Evolutionary conservation across 2,113 vertebrate genomes (phyloP), one percentile per base, ranked within the genome.

Genomic region (Gasterosteus aculeatus): DNA sequence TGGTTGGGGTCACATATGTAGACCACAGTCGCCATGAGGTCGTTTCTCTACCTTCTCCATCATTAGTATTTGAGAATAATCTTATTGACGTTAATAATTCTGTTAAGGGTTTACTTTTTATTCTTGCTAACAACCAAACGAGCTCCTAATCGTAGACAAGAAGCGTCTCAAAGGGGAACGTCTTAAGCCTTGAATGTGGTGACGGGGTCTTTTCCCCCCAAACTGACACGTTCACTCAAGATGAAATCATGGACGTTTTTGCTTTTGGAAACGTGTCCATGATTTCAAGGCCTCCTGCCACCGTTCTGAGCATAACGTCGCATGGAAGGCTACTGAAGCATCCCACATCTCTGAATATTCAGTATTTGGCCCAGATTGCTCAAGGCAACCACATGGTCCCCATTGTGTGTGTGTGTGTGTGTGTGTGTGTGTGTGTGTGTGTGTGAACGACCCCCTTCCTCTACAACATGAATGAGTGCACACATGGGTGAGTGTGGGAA

Each of bases 371-470:
- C n/a, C 41, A 22, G 54, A 63, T n/a, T 41, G 35, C 60, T 74
- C 22, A 10, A 42, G 60, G 60, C 60, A 57, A 16, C 42, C 44
- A 51, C 11, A 14, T 38, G 64, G 22, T 26, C 22, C 1, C 22
- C 22, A 26, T 26, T 26, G 22, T 26, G 22, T 26, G 22, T 26
- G 22, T 64, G 11, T 65, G 4, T 64, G 62, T 47, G 22, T 44
- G 26, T 31, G 29, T n/a, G n/a, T 26, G 22, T 26, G 22, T 26
- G 22, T 26, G 22, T 64, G 11, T 65, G 4, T 64, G 62, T 47
- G 22, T 44, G 26, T 31, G 29, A 22, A n/a, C 72, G 73, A 84
- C 76, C 77, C 69, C 69, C 44, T 69, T 84, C 68, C 46, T 58
- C 5, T 3, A 16, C 60, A 41, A 71, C 12, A 31, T 63, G 69